Evolutionary conservation across 2,797 vertebrate genomes (phyloP), one percentile per base, ranked within the genome.

Genomic region (Pteropus rufus): DNA sequence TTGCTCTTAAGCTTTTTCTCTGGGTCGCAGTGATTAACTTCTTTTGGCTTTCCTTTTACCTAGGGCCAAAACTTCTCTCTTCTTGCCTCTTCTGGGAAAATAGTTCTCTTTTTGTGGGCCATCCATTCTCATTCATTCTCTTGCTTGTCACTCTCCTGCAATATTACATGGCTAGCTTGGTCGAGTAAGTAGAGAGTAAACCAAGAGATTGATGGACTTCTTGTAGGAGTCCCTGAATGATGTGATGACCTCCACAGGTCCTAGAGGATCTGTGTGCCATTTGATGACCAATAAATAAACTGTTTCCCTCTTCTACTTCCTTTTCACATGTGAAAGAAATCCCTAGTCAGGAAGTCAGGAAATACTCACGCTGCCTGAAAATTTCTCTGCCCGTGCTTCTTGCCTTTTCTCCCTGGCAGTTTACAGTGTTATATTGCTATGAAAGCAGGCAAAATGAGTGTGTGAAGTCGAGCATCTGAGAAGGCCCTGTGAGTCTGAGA

Each of bases 401-500:
- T 83, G 15, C 93, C 89, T 97, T 96, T 93, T 82, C 95, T 95
- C 89, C 88, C 95, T 16, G 84, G 94, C 75, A 95, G 93, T 98
- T 97, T 97, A 96, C 79, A 88, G 84, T 12, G 14, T 62, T 89
- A 93, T 92, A 89, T 96, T 58, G 75, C 85, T 93, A 84, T 69
- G 84, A 92, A 97, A 93, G 96, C 58, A 83, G 91, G 92, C 60
- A 54, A 97, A 98, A 98, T 89, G 96, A 97, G 92, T 52, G 70
- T 90, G 94, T 84, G 97, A 98, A 98, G 97, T 85, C 96, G 95
- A 84, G 77, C 91, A 86, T 83, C 60, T 4, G 96, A 96, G 97
- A 96, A 97, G 88, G 76, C 95, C 93, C 96, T 83, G 39, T 52
- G 97, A 95, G 91, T 93, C 97, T 95, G 97, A 97, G 96, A 97